Base-by-base conservation (phyloP, 2,888 invertebrate species). In the Xylota segnis region DNA sequence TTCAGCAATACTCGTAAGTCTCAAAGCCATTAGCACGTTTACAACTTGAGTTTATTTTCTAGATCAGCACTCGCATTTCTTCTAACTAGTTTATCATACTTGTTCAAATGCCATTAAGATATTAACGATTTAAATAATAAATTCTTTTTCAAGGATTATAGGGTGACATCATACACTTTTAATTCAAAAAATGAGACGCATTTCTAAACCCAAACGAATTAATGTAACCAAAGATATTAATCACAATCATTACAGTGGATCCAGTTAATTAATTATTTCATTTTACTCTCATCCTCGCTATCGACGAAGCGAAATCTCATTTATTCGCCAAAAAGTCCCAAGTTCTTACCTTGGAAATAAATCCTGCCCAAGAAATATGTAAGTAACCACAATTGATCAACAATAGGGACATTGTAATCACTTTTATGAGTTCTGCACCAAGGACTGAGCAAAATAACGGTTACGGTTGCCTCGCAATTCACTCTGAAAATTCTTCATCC, bases 391-490 rank as follows among this genome's bases (percentile, higher is more conserved):
- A 54, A 37, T 54, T 47, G 18, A 34, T 50, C 29, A 16, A 37
- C 23, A n/a, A 18, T 40, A 29, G 56, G 10, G 7, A 16, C 4
- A 27, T 37, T 59, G 27, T 47, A 40, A 61, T 72, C 58, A 43
- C 18, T 74, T 32, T 65, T 45, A 56, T 47, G 45, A 71, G 32
- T 18, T 27, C 10, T 32, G 45, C n/a, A 54, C 45, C 14, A 32
- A 34, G 27, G 10, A 32, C n/a, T 27, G 34, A 37, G 34, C 27
- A 27, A 66, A 66, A 43, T 63, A 56, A 63, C 45, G 56, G n/a
- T n/a, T 56, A 34, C 66, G 23, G 66, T 75, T 58, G 23, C 37
- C 12, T 34, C 18, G 34, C 43, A 75, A 65, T 63, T 18, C 10
- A 18, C 27, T 40, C 29, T 16, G 10, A 37, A 40, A 68, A 27